A percentile compares a stretch with the other conserved stretches of the same genome.
Conservation (phyloP, 2,888 invertebrate species). For the Abrostola triplasia region DNA sequence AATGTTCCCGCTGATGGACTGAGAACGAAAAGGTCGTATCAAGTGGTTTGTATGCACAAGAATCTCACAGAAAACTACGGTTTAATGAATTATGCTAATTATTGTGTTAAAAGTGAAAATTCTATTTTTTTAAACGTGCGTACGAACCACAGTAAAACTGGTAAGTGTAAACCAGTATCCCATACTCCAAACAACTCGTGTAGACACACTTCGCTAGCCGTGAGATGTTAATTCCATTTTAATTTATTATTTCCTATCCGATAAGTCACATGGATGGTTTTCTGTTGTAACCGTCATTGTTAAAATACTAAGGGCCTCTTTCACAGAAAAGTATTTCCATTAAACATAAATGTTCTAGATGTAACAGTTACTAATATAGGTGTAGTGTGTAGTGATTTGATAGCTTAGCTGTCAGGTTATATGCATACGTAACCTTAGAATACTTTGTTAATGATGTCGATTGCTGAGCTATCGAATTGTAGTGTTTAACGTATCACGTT, state of each 20-base stretch:
- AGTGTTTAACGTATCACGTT: slow-evolving; percentile 33
- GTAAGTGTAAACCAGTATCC: slow-evolving; percentile 10
- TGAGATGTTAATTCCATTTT: slow-evolving; percentile 60
- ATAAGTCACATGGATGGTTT: slow-evolving; percentile 55
- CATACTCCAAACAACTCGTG: slow-evolving; percentile 9
- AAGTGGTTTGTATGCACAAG: slow-evolving; percentile 60
- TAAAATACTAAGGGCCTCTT: slow-evolving; percentile 53
- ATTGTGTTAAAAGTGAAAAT: slow-evolving; percentile 14
- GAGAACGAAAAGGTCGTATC: slow-evolving; percentile 43
- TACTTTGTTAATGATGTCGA: slow-evolving; percentile 25
- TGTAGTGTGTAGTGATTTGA: slow-evolving; percentile 43
- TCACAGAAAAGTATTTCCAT: slow-evolving; percentile 45
- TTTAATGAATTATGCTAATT: slow-evolving; percentile 27
- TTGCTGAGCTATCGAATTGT: slow-evolving; percentile 50
- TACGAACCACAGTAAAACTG: slow-evolving; percentile 29
- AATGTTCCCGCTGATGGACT: slow-evolving; percentile 53
- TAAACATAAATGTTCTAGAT: slow-evolving; percentile 35
- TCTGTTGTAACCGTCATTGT: slow-evolving; percentile 55
- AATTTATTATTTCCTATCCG: slow-evolving; percentile 62
- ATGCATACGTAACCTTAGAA: slow-evolving; percentile 30
- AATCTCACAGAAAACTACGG: slow-evolving; percentile 58
- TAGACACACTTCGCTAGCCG: slow-evolving; percentile 45
- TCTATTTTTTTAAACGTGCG: slow-evolving; percentile 35
- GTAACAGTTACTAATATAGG: slow-evolving; percentile 21
- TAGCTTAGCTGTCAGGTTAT: slow-evolving; percentile 46